phyloP scores from a whole-genome alignment of 2,113 vertebrate genomes.

The Dendropsophus ebraccatus region DNA sequence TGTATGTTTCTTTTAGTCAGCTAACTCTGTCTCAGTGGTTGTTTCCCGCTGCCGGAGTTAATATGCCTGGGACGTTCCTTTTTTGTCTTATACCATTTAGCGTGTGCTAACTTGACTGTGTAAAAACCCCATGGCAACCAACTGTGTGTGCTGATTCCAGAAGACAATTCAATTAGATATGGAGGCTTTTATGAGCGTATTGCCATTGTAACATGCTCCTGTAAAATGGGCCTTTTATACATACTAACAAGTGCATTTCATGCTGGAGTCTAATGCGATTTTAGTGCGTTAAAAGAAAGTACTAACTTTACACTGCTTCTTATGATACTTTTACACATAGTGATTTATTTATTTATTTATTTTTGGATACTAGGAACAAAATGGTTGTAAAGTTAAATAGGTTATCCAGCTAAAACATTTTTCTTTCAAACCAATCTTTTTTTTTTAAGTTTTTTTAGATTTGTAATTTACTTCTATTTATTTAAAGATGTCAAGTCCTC shows the following conservation, averaged over 20 bases:
- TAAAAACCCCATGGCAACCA: constrained; percentile 65
- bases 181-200: constrained; percentile 59
- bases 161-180: constrained; percentile 66
- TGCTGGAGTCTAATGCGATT: background rate
- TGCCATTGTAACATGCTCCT: constrained; percentile 42
- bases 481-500: no score
- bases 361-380: no score
- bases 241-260: background rate
- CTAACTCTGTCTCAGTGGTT: no score
- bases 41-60: constrained; percentile 31
- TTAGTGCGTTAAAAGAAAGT: no score
- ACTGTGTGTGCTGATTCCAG: constrained; percentile 65
- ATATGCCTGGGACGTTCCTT: constrained; percentile 1
- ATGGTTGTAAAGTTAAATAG: no score
- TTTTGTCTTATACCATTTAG: constrained; percentile 55
- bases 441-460: no score
- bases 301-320: background rate
- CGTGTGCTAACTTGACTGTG: constrained; percentile 61
- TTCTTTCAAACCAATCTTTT: no score
- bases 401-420: no score
- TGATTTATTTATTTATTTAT: no score
- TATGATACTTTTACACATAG: background rate
- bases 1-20: background rate
- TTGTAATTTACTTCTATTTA: no score
- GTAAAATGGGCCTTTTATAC: background rate